Evolutionary conservation across 2,113 vertebrate species (phyloP).

Genomic region (Piaya cayana): DNA sequence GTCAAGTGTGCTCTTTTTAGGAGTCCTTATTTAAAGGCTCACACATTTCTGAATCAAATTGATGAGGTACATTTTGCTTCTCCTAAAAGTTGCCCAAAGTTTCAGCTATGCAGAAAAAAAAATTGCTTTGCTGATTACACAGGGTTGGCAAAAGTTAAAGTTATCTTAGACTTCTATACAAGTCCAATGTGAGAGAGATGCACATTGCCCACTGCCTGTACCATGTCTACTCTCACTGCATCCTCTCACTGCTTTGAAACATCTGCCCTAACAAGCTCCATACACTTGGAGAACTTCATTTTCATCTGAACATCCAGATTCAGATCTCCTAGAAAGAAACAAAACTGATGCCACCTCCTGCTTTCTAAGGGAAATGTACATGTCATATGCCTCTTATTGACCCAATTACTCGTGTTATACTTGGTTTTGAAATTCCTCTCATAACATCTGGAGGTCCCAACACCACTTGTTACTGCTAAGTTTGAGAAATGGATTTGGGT

Average conservation of each 20-base stretch:
- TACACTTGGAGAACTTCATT: background rate
- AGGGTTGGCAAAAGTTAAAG: background rate
- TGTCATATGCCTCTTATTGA: accelerated
- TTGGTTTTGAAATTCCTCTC: background rate
- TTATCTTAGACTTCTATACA: background rate
- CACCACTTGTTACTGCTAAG: background rate
- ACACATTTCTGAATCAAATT: background rate
- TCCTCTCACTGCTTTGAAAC: background rate
- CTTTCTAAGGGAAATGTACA: background rate
- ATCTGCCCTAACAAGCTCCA: background rate
- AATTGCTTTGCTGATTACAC: background rate
- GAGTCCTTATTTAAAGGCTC: conserved; percentile 26
- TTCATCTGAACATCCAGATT: background rate
- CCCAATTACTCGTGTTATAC: background rate
- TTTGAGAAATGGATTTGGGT: background rate
- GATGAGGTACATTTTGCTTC: background rate
- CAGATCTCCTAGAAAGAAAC: background rate
- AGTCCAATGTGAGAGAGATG: background rate
- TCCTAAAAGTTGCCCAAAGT: background rate
- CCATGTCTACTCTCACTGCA: accelerated
- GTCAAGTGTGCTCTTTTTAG: background rate
- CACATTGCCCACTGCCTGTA: background rate
- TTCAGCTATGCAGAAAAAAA: background rate
- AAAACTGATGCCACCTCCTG: background rate
- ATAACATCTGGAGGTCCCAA: background rate